Base-by-base conservation (phyloP, 2,797 vertebrate species). In the Glossophaga mutica region DNA sequence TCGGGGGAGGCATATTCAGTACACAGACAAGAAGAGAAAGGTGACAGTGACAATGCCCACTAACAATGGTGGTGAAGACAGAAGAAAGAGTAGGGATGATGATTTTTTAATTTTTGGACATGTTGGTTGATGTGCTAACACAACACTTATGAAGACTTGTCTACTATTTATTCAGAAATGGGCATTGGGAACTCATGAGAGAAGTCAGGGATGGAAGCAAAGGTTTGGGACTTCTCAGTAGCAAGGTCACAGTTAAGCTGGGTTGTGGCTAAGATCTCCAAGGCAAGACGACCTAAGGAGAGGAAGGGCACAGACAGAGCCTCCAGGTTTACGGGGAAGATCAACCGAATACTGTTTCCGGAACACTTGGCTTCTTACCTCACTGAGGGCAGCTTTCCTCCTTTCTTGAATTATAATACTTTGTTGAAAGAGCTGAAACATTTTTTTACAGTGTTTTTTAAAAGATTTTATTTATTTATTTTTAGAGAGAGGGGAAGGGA, bases 11-110 rank as follows among this genome's bases (percentile, higher is more conserved):
- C 24, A 14, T 46, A 19, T 70, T 46, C 44, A 74, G 81, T 67
- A 6, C 42, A 34, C 21, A 74, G 48, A n/a, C 32, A 16, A 21
- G 57, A 59, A 62, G 34, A 59, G 37, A 37, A 24, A 39, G 52
- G 32, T 50, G 9, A 5, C 0, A 9, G 39, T 29, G 15, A 70
- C 34, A 44, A 26, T 29, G 1, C 24, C 37, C 24, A 39, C 2
- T 15, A 1, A 50, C 0, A 18, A 24, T 3, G 2, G 19, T 19
- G n/a, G 26, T 15, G 6, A 37, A 65, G 34, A n/a, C 3, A 10
- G 32, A 55, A 57, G 46, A 19, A 67, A 78, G n/a, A 67, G 19
- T 8, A 22, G 44, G 14, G n/a, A 44, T 77, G 2, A 9, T 2
- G 34, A 6, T 3, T 16, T 16, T 50, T 73, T 59, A 55, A n/a